phyloP scores from a whole-genome alignment of 2,888 invertebrate genomes.

The Clitarchus hookeri region DNA sequence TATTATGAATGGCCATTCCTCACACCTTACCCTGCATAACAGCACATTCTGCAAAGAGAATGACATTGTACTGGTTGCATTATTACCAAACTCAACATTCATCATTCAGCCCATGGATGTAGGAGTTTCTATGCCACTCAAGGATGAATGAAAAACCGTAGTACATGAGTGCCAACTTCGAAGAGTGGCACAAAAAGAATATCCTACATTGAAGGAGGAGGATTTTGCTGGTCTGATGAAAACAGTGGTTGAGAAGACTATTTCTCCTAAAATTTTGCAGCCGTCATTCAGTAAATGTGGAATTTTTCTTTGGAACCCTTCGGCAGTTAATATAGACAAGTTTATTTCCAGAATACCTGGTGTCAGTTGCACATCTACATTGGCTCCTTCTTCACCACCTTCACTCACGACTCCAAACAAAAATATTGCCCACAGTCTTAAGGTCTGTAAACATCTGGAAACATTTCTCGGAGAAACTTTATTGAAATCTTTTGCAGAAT shows the following conservation, averaged over 20 bases:
- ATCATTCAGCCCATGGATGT: constrained; percentile 53
- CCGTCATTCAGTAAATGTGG: not conserved
- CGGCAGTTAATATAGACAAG: no score
- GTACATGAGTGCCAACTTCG: constrained; percentile 46
- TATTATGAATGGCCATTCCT: constrained; percentile 44
- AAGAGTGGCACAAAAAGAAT: constrained; percentile 40
- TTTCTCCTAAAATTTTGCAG: constrained; percentile 18
- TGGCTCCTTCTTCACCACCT: no score
- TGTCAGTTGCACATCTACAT: no score
- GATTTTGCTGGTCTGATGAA: constrained; percentile 45
- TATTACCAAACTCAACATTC: constrained; percentile 52
- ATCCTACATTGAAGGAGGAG: constrained; percentile 44
- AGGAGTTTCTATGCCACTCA: constrained; percentile 51
- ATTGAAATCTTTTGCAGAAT: no score
- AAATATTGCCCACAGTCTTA: no score
- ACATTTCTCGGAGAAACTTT: no score
- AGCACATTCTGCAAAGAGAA: no score
- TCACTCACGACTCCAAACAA: no score
- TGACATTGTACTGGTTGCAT: constrained; percentile 50
- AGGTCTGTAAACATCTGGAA: no score
- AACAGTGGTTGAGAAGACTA: not conserved
- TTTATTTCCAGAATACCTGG: no score
- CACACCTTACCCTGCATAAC: constrained; percentile 49
- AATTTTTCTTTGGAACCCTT: not conserved
- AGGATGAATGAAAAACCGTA: no score